Percentiles rank a stretch among this genome's conserved stretches.
These are phyloP conservation scores for Drosophila kohkoa DNA, from an alignment of 1,140 invertebrate species.

Conservation along the genomic window DNA sequence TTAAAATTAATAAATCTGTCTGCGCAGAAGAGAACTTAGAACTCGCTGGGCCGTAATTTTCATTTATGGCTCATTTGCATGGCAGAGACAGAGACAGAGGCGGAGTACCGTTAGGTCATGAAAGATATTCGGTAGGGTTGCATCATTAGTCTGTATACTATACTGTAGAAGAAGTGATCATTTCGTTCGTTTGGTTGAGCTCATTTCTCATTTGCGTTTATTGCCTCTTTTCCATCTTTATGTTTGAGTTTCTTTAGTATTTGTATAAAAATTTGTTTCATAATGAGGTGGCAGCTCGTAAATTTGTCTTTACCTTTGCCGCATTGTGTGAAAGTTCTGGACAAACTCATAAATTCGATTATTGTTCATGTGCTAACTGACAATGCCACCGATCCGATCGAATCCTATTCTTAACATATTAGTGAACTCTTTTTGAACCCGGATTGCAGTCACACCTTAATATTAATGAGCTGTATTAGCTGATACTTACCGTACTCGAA, in stretches of 20 bases:
- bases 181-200: conserved; percentile 24
- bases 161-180: conserved; percentile 21
- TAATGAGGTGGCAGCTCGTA: conserved; percentile 74
- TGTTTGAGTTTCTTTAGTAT: conserved; percentile 23
- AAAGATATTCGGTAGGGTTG: conserved; percentile 53
- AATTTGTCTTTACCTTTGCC: conserved; percentile 54
- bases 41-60: conserved; percentile 48
- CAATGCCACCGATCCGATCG: conserved; percentile 37
- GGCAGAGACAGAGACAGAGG: conserved; percentile 12
- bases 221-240: conserved; percentile 1
- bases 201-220: conserved; percentile 40
- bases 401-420: conserved; percentile 37
- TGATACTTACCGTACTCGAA: conserved; percentile 86
- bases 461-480: conserved; percentile 21
- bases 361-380: conserved; percentile 68
- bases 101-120: conserved; percentile 66
- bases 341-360: conserved; percentile 73
- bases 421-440: conserved; percentile 41
- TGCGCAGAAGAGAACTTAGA: conserved; percentile 4
- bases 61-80: conserved; percentile 78
- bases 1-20: conserved; percentile 71
- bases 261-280: conserved; percentile 68
- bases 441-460: conserved; percentile 6
- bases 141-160: conserved; percentile 56
- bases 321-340: conserved; percentile 35